phyloP scores from a whole-genome alignment of 2,797 vertebrate genomes.

The Sternotherus odoratus region DNA sequence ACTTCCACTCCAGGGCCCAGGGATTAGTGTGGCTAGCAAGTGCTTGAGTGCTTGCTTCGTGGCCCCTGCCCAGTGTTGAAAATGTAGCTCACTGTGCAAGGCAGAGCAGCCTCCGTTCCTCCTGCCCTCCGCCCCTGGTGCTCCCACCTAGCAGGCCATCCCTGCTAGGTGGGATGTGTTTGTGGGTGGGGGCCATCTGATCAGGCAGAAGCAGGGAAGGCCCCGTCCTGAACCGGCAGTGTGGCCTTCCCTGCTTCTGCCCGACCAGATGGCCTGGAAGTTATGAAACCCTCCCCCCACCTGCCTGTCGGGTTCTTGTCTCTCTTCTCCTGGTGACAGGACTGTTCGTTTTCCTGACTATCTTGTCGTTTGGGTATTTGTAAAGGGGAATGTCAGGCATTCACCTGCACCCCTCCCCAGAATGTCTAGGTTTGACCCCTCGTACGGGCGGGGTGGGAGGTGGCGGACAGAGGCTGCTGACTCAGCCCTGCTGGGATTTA shows the following conservation, averaged over 20 bases:
- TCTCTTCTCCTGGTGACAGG: not conserved
- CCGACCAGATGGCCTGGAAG: not conserved
- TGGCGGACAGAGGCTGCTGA: not conserved
- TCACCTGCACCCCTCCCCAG: not conserved
- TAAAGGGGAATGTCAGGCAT: not conserved
- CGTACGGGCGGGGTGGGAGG: not conserved
- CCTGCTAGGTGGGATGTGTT: not conserved
- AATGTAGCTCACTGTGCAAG: not conserved
- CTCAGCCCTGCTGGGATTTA: not conserved
- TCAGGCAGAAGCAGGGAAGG: too few relatives aligned
- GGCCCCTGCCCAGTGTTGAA: too few relatives aligned
- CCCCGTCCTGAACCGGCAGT: not conserved
- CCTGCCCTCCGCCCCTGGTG: not conserved
- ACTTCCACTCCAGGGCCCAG: not conserved
- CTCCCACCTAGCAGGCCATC: not conserved
- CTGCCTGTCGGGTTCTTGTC: not conserved
- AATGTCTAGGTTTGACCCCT: not conserved
- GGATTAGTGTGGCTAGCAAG: not conserved
- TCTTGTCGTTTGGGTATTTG: not conserved
- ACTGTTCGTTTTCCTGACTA: not conserved
- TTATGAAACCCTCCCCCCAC: not conserved
- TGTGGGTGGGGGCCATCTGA: too few relatives aligned
- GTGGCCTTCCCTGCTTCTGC: not conserved
- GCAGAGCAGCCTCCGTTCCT: not conserved
- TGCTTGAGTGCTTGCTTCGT: too few relatives aligned